Percentiles rank a stretch among this genome's conserved stretches.
Evolutionary conservation across 2,113 vertebrate species (phyloP).

Genomic region (Platysternon megacephalum): DNA sequence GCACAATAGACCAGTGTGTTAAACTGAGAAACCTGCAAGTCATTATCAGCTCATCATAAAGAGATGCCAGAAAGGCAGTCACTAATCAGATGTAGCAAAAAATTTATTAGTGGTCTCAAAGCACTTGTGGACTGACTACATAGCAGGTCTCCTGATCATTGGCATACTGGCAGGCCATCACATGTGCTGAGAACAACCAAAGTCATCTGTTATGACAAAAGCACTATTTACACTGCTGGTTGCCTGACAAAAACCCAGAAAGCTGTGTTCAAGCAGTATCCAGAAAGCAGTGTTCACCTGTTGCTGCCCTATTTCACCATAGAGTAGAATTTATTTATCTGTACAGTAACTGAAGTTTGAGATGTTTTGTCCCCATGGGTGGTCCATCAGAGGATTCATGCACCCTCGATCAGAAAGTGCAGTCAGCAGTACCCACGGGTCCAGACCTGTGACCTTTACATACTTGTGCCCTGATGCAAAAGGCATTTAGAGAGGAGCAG

Average conservation of each 20-base stretch:
- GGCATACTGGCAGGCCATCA: neutral
- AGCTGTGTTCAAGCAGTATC: too few relatives aligned
- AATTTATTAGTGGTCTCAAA: neutral
- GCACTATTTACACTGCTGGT: neutral
- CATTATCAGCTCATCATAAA: neutral
- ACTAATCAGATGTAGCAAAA: neutral
- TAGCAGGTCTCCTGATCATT: neutral
- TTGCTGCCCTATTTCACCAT: neutral
- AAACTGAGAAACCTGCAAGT: neutral
- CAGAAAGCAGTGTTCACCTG: neutral
- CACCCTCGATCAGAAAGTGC: too few relatives aligned
- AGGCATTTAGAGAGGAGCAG: neutral
- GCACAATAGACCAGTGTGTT: neutral
- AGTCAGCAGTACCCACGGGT: neutral
- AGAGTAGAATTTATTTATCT: too few relatives aligned
- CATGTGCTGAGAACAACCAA: neutral
- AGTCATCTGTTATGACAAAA: neutral
- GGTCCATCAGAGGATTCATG: too few relatives aligned
- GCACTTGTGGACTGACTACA: neutral
- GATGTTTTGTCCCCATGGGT: too few relatives aligned
- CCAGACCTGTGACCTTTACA: too few relatives aligned
- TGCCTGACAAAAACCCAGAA: neutral
- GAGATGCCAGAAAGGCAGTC: neutral
- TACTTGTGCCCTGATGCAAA: neutral
- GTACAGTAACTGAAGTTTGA: too few relatives aligned